Evolutionary conservation across 2,113 vertebrate species (phyloP), one percentile per base, ranked within the genome.

Genomic region (Maccullochella peelii): DNA sequence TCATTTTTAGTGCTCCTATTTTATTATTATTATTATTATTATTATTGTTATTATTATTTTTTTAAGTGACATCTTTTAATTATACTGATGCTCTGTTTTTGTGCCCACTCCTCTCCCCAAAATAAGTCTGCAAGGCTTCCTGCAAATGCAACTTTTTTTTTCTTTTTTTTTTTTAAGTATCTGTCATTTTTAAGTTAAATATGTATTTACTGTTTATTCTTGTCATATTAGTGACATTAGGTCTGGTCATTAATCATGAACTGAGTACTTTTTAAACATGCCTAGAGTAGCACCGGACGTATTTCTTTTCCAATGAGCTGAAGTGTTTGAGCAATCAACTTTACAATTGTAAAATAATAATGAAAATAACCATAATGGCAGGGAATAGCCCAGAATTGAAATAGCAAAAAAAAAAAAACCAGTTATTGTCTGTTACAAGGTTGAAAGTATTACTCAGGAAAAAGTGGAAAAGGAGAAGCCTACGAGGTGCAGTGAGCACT

Each of bases 391-490:
- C 96, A 96, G 96, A 95, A 95, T 86, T 95, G 95, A 96, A 97
- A 95, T 95, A 94, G 96, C 96, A 97, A 98, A 97, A 95, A 94
- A 94, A 50, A 70, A 69, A 65, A 82, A 88, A 97, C n/a, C n/a
- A 95, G 62, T 93, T 91, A 74, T 88, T 82, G 87, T 97, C 97
- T 97, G 96, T 97, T 98, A 97, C 97, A 97, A 95, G 97, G 95
- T 96, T 94, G 94, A 96, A 97, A 97, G 97, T 97, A 96, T 98
- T 97, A 97, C 98, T 99, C 97, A 99, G 98, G 98, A 98, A 99
- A 96, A 97, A 94, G 95, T 95, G 94, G 94, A 96, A 74, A 91
- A 71, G 82, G 84, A 96, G 94, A 95, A 94, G 95, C 96, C 94
- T 96, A 82, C 95, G 94, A 94, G 89, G 49, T 93, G 95, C 95